phyloP scores from a whole-genome alignment of 2,797 vertebrate species.

The Triplophysa yarkandensis region DNA sequence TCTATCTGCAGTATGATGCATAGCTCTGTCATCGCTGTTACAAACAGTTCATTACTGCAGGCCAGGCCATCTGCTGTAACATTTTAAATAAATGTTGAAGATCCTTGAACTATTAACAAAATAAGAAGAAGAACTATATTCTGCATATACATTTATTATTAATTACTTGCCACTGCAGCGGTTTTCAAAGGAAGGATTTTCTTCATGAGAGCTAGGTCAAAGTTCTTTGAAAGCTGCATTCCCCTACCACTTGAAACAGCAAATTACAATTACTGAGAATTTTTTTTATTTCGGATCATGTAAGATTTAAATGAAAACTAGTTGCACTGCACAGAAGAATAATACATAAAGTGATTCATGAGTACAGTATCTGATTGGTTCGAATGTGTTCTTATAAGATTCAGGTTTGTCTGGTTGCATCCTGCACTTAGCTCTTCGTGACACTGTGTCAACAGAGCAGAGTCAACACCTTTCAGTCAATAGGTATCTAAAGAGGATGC shows the following conservation, averaged over 20 bases:
- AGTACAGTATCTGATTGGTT: not conserved
- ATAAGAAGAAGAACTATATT: not conserved
- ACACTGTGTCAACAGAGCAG: slow-evolving; percentile 10
- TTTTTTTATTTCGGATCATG: too few relatives aligned
- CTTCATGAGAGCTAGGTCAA: not conserved
- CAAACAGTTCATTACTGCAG: not conserved
- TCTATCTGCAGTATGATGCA: not conserved
- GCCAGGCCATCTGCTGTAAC: not conserved
- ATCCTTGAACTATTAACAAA: not conserved
- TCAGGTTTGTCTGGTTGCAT: slow-evolving; percentile 12
- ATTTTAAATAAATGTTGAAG: not conserved
- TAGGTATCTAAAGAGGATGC: slow-evolving; percentile 51
- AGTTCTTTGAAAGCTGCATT: not conserved
- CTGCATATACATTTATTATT: not conserved
- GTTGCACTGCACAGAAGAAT: not conserved
- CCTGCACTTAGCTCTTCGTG: not conserved
- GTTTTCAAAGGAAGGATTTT: not conserved
- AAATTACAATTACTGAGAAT: not conserved
- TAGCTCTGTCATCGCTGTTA: not conserved
- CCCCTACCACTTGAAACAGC: not conserved
- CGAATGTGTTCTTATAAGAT: not conserved
- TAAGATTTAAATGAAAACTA: too few relatives aligned
- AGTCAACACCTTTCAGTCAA: slow-evolving; percentile 36
- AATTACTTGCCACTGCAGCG: not conserved
- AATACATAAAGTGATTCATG: not conserved